A percentile compares a stretch with the other conserved stretches of the same genome.
Conservation (phyloP, 2,797 vertebrate species). For the Huso huso region DNA sequence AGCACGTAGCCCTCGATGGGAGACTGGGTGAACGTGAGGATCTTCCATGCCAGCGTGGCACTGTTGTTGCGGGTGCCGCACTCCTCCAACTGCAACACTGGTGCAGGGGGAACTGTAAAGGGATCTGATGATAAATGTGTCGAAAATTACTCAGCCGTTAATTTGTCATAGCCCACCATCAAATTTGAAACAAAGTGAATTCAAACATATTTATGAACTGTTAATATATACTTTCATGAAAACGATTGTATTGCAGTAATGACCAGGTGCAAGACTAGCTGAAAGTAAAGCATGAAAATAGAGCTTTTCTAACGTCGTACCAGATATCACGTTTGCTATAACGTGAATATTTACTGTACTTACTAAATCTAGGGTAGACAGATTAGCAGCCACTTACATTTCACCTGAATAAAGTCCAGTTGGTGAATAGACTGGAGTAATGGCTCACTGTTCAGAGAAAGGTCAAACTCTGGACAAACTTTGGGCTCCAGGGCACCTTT, state of each 20-base stretch:
- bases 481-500: slow-evolving; percentile 93
- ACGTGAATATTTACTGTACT: no score
- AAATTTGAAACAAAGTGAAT: no score
- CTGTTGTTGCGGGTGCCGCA: slow-evolving; percentile 94
- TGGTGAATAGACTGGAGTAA: slow-evolving; percentile 88
- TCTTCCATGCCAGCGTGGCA: slow-evolving; percentile 91
- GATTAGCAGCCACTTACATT: slow-evolving; percentile 77
- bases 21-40: slow-evolving; percentile 58
- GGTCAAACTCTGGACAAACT: slow-evolving; percentile 86
- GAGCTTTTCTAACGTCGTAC: no score
- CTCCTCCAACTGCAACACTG: slow-evolving; percentile 90
- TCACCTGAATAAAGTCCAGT: slow-evolving; percentile 93
- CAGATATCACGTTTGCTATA: no score
- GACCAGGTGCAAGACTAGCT: no score
- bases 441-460: slow-evolving; percentile 82
- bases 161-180: no score
- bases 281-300: no score
- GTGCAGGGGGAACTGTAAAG: slow-evolving; percentile 70
- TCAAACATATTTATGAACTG: no score
- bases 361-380: no score
- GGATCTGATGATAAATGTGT: slow-evolving; percentile 47
- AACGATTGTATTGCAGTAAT: no score
- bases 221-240: no score
- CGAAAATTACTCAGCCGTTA: no score
- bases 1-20: slow-evolving; percentile 91